A percentile compares a stretch with the other conserved stretches of the same genome.
Evolutionary conservation across 2,113 vertebrate species (phyloP).

Genomic region (Zootoca vivipara): DNA sequence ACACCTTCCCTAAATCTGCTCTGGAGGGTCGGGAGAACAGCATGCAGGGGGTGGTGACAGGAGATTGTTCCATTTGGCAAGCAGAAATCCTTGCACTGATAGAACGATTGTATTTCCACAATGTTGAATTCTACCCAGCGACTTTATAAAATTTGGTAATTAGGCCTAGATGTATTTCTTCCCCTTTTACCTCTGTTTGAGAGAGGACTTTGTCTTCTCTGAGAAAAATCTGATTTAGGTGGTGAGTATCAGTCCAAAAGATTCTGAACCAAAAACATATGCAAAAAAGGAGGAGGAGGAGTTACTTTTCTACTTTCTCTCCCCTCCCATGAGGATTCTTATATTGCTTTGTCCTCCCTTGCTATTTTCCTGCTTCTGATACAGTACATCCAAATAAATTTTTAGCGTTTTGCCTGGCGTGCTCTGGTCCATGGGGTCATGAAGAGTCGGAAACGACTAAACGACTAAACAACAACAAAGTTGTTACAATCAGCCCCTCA

Average conservation of each 20-base stretch:
- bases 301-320: background rate
- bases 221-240: background rate
- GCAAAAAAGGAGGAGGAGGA: too few relatives aligned
- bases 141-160: background rate
- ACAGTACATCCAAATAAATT: background rate
- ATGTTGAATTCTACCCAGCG: too few relatives aligned
- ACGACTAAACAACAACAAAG: background rate
- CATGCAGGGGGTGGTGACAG: too few relatives aligned
- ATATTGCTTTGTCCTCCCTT: background rate
- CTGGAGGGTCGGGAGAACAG: too few relatives aligned
- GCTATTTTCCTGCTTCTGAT: background rate
- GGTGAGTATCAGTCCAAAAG: background rate
- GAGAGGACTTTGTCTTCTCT: background rate
- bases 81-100: too few relatives aligned
- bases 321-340: background rate
- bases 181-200: background rate
- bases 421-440: too few relatives aligned
- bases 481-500: background rate
- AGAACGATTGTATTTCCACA: too few relatives aligned
- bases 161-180: background rate
- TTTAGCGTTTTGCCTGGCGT: too few relatives aligned
- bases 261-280: background rate
- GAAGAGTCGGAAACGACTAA: too few relatives aligned
- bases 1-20: too few relatives aligned
- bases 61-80: too few relatives aligned